Conservation (phyloP, 2,797 vertebrate species). For the Microchirus variegatus region DNA sequence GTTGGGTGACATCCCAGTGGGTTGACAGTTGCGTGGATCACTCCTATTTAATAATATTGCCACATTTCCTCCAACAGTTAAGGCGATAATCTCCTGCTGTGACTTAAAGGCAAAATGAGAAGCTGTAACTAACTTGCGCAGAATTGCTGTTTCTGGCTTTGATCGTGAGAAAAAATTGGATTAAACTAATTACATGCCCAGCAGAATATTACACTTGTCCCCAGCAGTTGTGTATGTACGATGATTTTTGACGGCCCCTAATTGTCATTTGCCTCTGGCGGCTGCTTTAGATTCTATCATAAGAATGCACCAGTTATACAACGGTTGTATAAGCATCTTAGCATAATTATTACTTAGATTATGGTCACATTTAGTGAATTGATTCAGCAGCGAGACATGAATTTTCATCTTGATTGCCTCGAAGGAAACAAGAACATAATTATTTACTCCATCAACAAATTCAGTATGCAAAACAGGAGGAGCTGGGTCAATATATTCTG, state of each 20-base stretch:
- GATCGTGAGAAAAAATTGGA: slow-evolving; percentile 61
- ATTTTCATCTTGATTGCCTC: slow-evolving; percentile 43
- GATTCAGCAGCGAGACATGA: slow-evolving; percentile 24
- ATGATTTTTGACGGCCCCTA: slow-evolving; percentile 30
- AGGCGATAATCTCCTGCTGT: slow-evolving; percentile 5
- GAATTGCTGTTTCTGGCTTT: slow-evolving; percentile 41
- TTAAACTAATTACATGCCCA: slow-evolving; percentile 48
- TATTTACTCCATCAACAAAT: slow-evolving; percentile 39
- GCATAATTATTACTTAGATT: slow-evolving; percentile 48
- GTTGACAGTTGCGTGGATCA: background rate
- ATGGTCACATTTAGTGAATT: slow-evolving; percentile 27
- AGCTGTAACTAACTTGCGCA: slow-evolving; percentile 9
- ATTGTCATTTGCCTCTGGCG: slow-evolving; percentile 46
- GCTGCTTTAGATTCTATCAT: slow-evolving; percentile 31
- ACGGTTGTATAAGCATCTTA: slow-evolving; percentile 19
- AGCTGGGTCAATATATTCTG: slow-evolving; percentile 34
- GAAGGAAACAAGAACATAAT: slow-evolving; percentile 18
- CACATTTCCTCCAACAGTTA: background rate
- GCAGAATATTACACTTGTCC: slow-evolving; percentile 34
- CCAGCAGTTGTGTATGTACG: slow-evolving; percentile 3
- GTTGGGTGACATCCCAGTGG: too few relatives aligned
- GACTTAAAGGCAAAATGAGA: slow-evolving; percentile 20
- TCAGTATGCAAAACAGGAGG: slow-evolving; percentile 31
- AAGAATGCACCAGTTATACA: slow-evolving; percentile 5
- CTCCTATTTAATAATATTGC: background rate